phyloP scores from a whole-genome alignment of 2,797 vertebrate genomes.

The Lacerta viridis region DNA sequence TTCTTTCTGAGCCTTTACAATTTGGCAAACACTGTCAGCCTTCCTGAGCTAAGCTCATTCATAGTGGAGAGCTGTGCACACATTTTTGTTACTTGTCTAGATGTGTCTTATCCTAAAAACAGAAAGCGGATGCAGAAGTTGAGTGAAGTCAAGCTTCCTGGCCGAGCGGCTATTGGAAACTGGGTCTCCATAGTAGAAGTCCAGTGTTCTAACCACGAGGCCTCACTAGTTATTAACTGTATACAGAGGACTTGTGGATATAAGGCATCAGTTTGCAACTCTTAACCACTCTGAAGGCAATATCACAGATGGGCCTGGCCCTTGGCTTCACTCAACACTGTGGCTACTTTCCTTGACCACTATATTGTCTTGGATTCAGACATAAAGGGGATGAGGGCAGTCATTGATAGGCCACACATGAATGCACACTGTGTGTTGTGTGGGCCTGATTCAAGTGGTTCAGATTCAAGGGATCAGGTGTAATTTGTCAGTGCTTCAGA shows the following conservation, averaged over 20 bases:
- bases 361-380: not conserved
- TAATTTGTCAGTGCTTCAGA: too few species aligned
- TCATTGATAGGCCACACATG: not conserved
- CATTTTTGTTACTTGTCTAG: not conserved
- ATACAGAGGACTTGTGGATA: not conserved
- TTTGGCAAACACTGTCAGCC: constrained; percentile 62
- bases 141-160: not conserved
- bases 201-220: not conserved
- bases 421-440: not conserved
- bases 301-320: not conserved
- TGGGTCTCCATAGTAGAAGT: not conserved
- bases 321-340: not conserved
- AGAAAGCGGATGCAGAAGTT: not conserved
- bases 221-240: not conserved
- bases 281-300: not conserved
- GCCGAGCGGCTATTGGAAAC: not conserved
- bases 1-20: constrained; percentile 39
- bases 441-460: not conserved
- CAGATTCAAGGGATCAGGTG: not conserved
- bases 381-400: not conserved
- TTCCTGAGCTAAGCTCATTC: constrained; percentile 60
- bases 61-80: constrained; percentile 50
- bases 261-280: not conserved
- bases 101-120: not conserved
- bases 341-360: not conserved